Percentiles rank a stretch among this genome's conserved stretches.
Evolutionary conservation across 1,140 invertebrate species (phyloP).

Genomic region (Aplysia californica): DNA sequence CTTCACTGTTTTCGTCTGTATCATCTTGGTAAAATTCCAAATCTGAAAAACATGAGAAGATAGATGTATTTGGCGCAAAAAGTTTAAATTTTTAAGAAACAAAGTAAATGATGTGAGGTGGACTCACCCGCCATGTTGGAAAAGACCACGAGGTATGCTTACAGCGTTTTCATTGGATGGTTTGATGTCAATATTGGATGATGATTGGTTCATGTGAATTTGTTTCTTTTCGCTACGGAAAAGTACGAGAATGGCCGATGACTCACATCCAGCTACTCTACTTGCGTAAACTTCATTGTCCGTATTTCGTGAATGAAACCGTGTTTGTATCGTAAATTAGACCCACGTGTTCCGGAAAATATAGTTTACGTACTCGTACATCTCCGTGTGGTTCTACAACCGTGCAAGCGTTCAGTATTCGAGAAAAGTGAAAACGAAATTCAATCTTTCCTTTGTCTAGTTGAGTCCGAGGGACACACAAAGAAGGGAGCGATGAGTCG

Average conservation of each 20-base stretch:
- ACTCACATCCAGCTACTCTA: constrained; percentile 26
- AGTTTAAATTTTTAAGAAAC: constrained; percentile 54
- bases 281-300: constrained; percentile 24
- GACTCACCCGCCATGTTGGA: constrained; percentile 68
- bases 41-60: constrained; percentile 61
- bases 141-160: constrained; percentile 63
- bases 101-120: constrained; percentile 62
- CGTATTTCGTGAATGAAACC: constrained; percentile 26
- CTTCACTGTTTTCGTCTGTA: constrained; percentile 57
- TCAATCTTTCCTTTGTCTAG: constrained; percentile 8
- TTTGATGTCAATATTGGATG: constrained; percentile 35
- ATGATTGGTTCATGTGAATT: constrained; percentile 51
- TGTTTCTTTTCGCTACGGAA: constrained; percentile 37
- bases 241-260: constrained; percentile 50
- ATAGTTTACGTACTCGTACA: neutral
- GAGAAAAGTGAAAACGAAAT: neutral
- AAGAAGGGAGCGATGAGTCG: constrained; percentile 29
- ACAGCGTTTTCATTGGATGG: constrained; percentile 54
- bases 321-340: neutral
- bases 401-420: no score
- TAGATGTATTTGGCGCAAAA: constrained; percentile 46
- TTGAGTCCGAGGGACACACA: constrained; percentile 23
- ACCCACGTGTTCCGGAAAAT: neutral
- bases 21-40: constrained; percentile 64
- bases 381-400: no score